Evolutionary conservation across 2,797 vertebrate species (phyloP).

Genomic region (Rallus crepitans): DNA sequence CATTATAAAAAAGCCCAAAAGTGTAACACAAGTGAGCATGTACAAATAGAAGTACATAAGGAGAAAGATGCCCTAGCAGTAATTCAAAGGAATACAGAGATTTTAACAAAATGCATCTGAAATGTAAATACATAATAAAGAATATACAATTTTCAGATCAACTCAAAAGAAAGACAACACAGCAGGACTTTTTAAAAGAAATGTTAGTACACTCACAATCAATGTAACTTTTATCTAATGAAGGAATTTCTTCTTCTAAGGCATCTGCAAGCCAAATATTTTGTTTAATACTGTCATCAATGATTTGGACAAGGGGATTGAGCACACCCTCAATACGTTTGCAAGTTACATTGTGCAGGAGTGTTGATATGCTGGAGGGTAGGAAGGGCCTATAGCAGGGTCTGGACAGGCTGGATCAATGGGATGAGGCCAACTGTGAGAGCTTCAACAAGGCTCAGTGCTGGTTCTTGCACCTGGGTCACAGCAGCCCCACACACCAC

Average conservation of each 20-base stretch:
- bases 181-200: not conserved
- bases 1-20: not conserved
- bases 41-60: not conserved
- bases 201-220: not conserved
- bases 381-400: not conserved
- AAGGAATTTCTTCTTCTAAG: not conserved
- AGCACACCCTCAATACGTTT: too few relatives aligned
- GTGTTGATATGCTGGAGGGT: not conserved
- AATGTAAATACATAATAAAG: not conserved
- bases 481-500: not conserved
- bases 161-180: not conserved
- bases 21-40: not conserved
- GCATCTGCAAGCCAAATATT: not conserved
- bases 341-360: fast-evolving
- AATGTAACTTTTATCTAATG: not conserved
- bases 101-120: not conserved
- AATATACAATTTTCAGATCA: not conserved
- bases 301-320: fast-evolving
- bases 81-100: not conserved
- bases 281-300: not conserved
- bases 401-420: not conserved
- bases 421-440: too few relatives aligned
- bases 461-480: not conserved
- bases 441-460: not conserved
- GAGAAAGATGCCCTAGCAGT: not conserved